Conservation (phyloP, 2,797 vertebrate genomes). For the Chaunax sp. region DNA sequence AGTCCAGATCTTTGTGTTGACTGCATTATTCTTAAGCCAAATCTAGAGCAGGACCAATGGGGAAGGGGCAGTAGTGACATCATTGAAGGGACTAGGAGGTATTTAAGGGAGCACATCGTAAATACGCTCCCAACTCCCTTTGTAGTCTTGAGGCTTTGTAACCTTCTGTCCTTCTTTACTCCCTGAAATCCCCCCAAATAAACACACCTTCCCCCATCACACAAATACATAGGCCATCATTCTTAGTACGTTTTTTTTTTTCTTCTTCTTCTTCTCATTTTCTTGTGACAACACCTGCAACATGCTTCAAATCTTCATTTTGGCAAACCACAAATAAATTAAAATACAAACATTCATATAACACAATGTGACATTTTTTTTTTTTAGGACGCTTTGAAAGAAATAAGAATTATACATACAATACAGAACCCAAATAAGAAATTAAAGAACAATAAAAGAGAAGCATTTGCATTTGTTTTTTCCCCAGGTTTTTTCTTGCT, state of each 20-base stretch:
- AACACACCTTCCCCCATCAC: constrained; percentile 66
- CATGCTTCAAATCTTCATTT: constrained; percentile 86
- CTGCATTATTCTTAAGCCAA: constrained; percentile 61
- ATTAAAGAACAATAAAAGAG: constrained; percentile 68
- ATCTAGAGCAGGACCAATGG: constrained; percentile 62
- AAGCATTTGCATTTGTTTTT: constrained; percentile 79
- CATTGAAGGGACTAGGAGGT: constrained; percentile 57
- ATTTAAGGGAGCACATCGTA: constrained; percentile 48
- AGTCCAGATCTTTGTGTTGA: constrained; percentile 60
- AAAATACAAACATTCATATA: constrained; percentile 87
- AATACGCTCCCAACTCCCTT: constrained; percentile 46
- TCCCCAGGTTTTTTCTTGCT: constrained; percentile 71
- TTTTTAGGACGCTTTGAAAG: constrained; percentile 75
- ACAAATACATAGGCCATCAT: constrained; percentile 76
- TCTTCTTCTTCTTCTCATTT: constrained; percentile 72
- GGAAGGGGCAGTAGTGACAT: constrained; percentile 71
- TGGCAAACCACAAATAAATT: constrained; percentile 88
- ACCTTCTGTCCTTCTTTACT: constrained; percentile 54
- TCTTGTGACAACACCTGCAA: constrained; percentile 81
- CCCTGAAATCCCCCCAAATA: constrained; percentile 53
- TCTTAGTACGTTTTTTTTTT: constrained; percentile 64
- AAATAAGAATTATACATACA: constrained; percentile 70
- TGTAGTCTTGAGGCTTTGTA: constrained; percentile 66
- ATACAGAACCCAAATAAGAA: constrained; percentile 61
- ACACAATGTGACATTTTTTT: constrained; percentile 76